Evolutionary conservation across 2,888 invertebrate species (phyloP).

Genomic region (Ernsta delagoae): DNA sequence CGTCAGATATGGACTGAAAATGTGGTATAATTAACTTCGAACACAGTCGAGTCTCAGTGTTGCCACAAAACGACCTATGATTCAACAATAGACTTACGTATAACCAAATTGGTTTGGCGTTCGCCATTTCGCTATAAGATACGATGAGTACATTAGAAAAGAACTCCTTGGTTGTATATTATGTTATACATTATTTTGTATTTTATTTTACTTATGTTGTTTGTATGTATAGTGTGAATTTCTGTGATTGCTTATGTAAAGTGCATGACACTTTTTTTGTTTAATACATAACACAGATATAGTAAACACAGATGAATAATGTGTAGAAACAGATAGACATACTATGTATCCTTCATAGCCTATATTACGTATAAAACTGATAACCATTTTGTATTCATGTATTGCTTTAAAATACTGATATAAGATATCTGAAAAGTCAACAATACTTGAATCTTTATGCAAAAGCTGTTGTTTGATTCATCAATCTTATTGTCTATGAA

Average conservation of each 20-base stretch:
- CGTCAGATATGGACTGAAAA: neutral
- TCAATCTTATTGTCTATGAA: too few species aligned
- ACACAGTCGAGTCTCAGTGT: constrained; percentile 7
- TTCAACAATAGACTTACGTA: neutral
- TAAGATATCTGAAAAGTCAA: too few species aligned
- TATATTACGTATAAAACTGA: too few species aligned
- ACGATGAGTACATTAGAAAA: constrained; percentile 14
- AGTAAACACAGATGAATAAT: too few species aligned
- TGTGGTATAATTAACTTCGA: neutral
- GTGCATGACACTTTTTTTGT: neutral
- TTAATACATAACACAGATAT: neutral
- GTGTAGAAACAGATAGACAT: too few species aligned
- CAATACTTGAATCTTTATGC: neutral
- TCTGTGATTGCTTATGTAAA: constrained; percentile 26
- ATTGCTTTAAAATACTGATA: too few species aligned
- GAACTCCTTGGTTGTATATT: constrained; percentile 28
- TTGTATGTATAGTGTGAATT: constrained; percentile 34
- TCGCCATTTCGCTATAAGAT: constrained; percentile 20
- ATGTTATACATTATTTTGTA: constrained; percentile 32
- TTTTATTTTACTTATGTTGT: constrained; percentile 2
- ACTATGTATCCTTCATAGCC: neutral
- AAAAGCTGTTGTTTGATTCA: too few species aligned
- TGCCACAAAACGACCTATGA: neutral
- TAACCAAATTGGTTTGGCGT: constrained; percentile 39
- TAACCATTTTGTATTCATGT: too few species aligned